Conservation (phyloP, 2,888 invertebrate genomes). For the Biston betularia region DNA sequence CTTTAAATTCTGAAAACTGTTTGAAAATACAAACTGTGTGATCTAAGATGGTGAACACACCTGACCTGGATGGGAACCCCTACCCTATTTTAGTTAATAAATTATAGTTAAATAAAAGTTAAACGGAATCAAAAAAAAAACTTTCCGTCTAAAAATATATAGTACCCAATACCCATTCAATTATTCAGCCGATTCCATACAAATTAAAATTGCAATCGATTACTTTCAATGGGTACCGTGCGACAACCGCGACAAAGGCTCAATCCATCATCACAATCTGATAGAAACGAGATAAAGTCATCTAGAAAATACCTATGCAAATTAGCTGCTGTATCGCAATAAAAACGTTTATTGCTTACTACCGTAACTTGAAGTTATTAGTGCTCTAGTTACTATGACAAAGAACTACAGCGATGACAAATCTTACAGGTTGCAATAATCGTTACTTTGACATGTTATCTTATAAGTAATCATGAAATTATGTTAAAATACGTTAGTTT, state of each 20-base stretch:
- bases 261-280: slow-evolving; percentile 29
- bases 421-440: slow-evolving; percentile 1
- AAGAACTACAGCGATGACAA: slow-evolving; percentile 1
- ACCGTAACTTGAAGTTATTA: background rate
- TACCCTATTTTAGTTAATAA: too few relatives aligned
- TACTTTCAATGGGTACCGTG: slow-evolving; percentile 23
- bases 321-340: slow-evolving; percentile 15
- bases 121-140: background rate
- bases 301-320: slow-evolving; percentile 3
- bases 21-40: too few relatives aligned
- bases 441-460: slow-evolving; percentile 13
- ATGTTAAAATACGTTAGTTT: slow-evolving; percentile 8
- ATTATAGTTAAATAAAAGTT: background rate
- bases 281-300: slow-evolving; percentile 29
- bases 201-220: slow-evolving; percentile 24
- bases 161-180: background rate
- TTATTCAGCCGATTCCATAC: slow-evolving; percentile 13
- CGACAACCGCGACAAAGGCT: slow-evolving; percentile 31
- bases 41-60: too few relatives aligned
- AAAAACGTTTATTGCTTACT: background rate
- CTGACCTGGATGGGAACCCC: too few relatives aligned
- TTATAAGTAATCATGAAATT: slow-evolving; percentile 8
- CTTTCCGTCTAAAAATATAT: background rate
- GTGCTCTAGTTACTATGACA: slow-evolving; percentile 1
- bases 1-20: too few relatives aligned